phyloP scores from a whole-genome alignment of 2,888 invertebrate species.

The Drosophila quinaria region DNA sequence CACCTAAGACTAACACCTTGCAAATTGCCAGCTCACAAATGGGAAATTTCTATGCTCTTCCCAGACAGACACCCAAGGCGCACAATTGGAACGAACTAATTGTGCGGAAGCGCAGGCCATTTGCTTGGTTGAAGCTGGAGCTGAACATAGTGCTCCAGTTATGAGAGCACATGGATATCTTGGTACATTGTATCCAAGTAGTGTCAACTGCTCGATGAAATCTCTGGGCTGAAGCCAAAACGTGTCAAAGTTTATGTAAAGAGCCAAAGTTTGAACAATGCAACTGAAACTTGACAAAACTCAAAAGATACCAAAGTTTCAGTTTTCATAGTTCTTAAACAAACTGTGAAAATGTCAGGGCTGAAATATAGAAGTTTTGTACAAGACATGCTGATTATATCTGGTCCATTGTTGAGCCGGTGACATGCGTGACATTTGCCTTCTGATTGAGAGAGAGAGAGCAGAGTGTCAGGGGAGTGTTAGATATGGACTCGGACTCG shows the following conservation, averaged over 20 bases:
- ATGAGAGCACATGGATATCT: constrained; percentile 17
- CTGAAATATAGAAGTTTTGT: constrained; percentile 32
- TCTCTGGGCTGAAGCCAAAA: constrained; percentile 35
- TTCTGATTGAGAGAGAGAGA: constrained; percentile 25
- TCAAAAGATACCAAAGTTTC: constrained; percentile 67
- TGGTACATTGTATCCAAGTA: constrained; percentile 33
- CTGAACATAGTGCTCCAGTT: constrained; percentile 62
- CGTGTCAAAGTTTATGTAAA: constrained; percentile 70
- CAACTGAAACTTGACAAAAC: constrained; percentile 59
- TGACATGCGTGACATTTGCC: constrained; percentile 75
- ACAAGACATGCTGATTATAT: constrained; percentile 60
- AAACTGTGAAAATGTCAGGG: constrained; percentile 49
- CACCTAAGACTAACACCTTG: constrained; percentile 72
- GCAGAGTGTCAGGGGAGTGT: constrained; percentile 48
- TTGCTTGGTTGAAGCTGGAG: constrained; percentile 38
- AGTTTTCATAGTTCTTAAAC: constrained; percentile 36
- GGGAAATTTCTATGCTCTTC: constrained; percentile 21
- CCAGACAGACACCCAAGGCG: constrained; percentile 27
- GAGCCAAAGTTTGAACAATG: constrained; percentile 71
- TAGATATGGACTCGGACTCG: constrained; percentile 35
- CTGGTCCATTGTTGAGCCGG: constrained; percentile 62
- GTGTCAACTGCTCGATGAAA: constrained; percentile 67
- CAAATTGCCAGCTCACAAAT: constrained; percentile 64
- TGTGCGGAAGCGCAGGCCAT: constrained; percentile 71
- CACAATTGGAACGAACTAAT: constrained; percentile 72